Conservation (phyloP, 2,113 vertebrate genomes). For the Ursus arctos region DNA sequence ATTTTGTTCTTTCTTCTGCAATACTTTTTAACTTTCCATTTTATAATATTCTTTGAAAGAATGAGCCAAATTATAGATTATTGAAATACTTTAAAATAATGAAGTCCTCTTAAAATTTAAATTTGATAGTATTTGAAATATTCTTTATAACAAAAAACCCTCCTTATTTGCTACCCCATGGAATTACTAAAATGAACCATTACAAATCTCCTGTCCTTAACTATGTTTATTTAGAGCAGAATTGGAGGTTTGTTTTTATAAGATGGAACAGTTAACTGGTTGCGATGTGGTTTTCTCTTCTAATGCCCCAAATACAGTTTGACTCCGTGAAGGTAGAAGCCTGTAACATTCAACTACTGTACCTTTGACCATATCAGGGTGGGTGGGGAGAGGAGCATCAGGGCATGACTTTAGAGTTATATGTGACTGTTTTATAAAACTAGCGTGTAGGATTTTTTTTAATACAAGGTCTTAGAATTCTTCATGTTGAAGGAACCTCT, state of each 20-base stretch:
- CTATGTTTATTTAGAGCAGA: background rate
- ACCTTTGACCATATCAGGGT: background rate
- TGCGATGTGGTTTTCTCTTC: background rate
- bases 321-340: background rate
- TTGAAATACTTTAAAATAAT: background rate
- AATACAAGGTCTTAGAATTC: background rate
- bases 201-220: background rate
- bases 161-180: background rate
- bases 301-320: background rate
- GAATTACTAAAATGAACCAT: background rate
- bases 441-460: background rate
- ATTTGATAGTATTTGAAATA: background rate
- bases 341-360: background rate
- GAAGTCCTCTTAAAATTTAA: constrained; percentile 6
- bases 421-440: background rate
- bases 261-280: background rate
- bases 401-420: background rate
- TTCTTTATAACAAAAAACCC: background rate
- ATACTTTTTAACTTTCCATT: background rate
- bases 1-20: background rate
- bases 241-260: constrained; percentile 5
- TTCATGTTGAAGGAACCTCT: background rate
- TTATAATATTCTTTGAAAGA: background rate
- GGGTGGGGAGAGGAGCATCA: background rate
- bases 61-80: background rate